These are phyloP conservation scores for Drosophila dives DNA, from an alignment of 2,888 invertebrate species.

Conservation along the genomic window DNA sequence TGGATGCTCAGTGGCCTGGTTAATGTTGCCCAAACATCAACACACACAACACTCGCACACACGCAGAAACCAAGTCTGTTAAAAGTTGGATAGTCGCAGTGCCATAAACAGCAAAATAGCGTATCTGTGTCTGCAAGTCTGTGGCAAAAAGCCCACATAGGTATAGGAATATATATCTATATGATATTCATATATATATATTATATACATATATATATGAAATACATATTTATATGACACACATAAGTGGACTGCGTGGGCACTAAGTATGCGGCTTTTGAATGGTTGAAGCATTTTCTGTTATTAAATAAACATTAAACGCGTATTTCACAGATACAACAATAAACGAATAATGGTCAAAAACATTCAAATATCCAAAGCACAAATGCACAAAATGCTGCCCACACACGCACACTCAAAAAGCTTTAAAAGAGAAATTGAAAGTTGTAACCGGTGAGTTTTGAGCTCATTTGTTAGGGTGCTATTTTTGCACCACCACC, in stretches of 20 bases:
- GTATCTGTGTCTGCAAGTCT: slow-evolving; percentile 34
- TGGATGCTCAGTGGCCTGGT: slow-evolving; percentile 77
- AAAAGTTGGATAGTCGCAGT: slow-evolving; percentile 52
- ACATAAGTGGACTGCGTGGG: slow-evolving; percentile 59
- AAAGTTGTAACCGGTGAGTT: slow-evolving; percentile 41
- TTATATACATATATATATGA: slow-evolving; percentile 3
- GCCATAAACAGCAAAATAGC: slow-evolving; percentile 62
- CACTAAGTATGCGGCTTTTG: slow-evolving; percentile 72
- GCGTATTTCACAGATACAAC: slow-evolving; percentile 41
- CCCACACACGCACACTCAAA: slow-evolving; percentile 41
- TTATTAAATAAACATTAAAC: slow-evolving; percentile 70
- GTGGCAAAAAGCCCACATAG: slow-evolving; percentile 38
- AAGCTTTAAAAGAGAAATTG: slow-evolving; percentile 55
- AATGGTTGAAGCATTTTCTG: slow-evolving; percentile 35
- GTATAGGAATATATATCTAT: slow-evolving; percentile 12
- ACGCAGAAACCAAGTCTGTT: slow-evolving; percentile 39
- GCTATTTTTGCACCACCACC: too few species aligned
- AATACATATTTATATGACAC: not conserved
- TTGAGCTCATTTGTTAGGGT: slow-evolving; percentile 12
- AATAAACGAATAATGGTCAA: slow-evolving; percentile 21
- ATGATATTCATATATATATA: slow-evolving; percentile 1
- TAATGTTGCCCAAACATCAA: slow-evolving; percentile 60
- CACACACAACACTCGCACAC: slow-evolving; percentile 17
- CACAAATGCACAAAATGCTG: slow-evolving; percentile 46
- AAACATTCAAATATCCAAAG: slow-evolving; percentile 23